These are phyloP conservation scores for Anarrhichthys ocellatus DNA, from an alignment of 2,113 vertebrate species.

Conservation along the genomic window DNA sequence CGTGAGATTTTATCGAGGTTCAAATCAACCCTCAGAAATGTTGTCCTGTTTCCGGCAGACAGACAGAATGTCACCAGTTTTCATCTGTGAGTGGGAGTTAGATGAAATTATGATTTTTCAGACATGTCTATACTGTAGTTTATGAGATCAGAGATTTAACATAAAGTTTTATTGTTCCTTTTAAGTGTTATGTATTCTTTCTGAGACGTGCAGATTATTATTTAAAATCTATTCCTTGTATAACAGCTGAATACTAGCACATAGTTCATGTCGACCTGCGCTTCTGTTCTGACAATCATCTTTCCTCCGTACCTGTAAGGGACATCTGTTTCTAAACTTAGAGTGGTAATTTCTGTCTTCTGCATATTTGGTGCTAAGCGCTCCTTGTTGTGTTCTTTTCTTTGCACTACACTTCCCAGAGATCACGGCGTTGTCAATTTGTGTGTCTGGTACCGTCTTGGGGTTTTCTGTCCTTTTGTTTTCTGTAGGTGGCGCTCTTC, in stretches of 20 bases:
- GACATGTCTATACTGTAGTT: slow-evolving; percentile 74
- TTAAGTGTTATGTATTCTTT: slow-evolving; percentile 51
- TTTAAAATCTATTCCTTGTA: slow-evolving; percentile 50
- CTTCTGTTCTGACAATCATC: slow-evolving; percentile 71
- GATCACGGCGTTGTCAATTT: neutral
- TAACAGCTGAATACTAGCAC: slow-evolving; percentile 33
- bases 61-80: slow-evolving; percentile 74
- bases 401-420: neutral
- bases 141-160: slow-evolving; percentile 69
- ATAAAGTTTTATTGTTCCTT: slow-evolving; percentile 63
- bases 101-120: slow-evolving; percentile 61
- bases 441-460: neutral
- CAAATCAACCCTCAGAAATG: slow-evolving; percentile 4
- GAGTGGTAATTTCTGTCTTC: neutral
- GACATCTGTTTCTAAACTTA: slow-evolving; percentile 3
- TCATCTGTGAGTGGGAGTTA: slow-evolving; percentile 34
- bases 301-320: slow-evolving; percentile 17
- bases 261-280: slow-evolving; percentile 5
- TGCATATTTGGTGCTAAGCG: slow-evolving; percentile 47
- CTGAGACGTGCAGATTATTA: slow-evolving; percentile 55
- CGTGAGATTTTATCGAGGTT: slow-evolving; percentile 13
- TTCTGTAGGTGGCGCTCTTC: slow-evolving; percentile 15
- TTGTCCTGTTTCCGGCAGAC: slow-evolving; percentile 45
- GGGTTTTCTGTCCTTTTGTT: neutral
- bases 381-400: slow-evolving; percentile 24